Evolutionary conservation across 2,113 vertebrate genomes (phyloP), one percentile per base, ranked within the genome.

Genomic region (Paraplagusia blochii): DNA sequence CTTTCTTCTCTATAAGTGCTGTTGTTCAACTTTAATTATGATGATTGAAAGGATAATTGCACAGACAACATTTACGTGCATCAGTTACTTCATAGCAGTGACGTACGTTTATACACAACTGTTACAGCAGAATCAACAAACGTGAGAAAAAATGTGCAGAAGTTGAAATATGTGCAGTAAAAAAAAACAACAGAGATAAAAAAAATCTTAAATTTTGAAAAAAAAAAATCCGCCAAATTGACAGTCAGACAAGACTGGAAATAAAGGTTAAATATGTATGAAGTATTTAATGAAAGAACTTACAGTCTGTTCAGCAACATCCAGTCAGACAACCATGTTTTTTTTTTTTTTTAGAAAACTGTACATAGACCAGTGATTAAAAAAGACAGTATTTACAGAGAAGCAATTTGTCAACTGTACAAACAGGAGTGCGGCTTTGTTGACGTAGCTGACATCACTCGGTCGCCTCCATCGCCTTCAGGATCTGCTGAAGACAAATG

Each of bases 301-400:
- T 47, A 61, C 42, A 62, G 46, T 7, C 34, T 16, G 60, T 33
- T 42, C 38, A 22, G 16, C 48, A 59, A 69, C 53, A 47, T 36
- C 42, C 53, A 33, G 40, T 49, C 49, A 63, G 34, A 5, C 46
- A 42, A 58, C 15, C 52, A 48, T 22, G 8, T 3, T 8, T 0
- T 48, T 63, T 44, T 16, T 35, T 13, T 45, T 61, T 17, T 43
- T 45, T 48, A 52, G 43, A 19, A 50, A 33, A 38, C 10, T 34
- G 50, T 49, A 39, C 44, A 44, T 29, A 36, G 67, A 70, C 49
- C 33, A 52, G n/a, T 46, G 33, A 63, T 55, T 44, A 52, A 17
- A 55, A 53, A 55, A 5, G 33, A 22, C 22, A 29, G 4, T 76
- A 76, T 80, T 63, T 79, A 80, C 71, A 79, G 34, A 74, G 63